These are phyloP conservation scores for Atta cephalotes DNA, from an alignment of 1,140 invertebrate genomes.

Conservation along the genomic window DNA sequence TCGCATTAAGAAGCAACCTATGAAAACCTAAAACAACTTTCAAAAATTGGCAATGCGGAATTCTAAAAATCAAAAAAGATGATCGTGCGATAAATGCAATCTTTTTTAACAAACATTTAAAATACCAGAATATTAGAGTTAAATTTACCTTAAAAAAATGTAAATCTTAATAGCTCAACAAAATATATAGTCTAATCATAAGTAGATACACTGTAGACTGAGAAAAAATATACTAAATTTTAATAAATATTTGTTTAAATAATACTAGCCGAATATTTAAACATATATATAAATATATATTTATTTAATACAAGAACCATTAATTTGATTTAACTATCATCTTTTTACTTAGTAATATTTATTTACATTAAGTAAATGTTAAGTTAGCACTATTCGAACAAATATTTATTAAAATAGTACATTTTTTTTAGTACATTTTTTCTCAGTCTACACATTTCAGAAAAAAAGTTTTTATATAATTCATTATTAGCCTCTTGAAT, in stretches of 20 bases:
- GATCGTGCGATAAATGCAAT: not conserved
- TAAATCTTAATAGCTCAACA: not conserved
- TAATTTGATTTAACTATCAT: too few species aligned
- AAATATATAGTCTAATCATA: not conserved
- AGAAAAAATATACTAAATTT: not conserved
- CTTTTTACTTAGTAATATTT: too few species aligned
- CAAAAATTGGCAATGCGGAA: not conserved
- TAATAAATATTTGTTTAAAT: too few species aligned
- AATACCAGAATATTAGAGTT: not conserved
- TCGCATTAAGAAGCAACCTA: not conserved
- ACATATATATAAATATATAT: too few species aligned
- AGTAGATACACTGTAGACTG: not conserved
- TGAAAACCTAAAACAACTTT: not conserved
- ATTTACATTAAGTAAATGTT: too few species aligned
- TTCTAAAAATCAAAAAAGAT: not conserved
- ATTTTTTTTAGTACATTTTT: too few species aligned
- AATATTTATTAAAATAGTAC: too few species aligned
- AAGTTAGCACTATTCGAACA: too few species aligned
- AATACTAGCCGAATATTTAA: too few species aligned
- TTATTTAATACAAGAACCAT: too few species aligned
- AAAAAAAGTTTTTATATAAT: not conserved
- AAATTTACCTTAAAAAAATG: not conserved
- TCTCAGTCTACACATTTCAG: too few species aligned
- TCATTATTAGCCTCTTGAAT: not conserved
- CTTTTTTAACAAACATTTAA: conserved; percentile 11